These are phyloP conservation scores for Caenorhabditis virilis DNA, from an alignment of 2,888 invertebrate species.

Conservation along the genomic window DNA sequence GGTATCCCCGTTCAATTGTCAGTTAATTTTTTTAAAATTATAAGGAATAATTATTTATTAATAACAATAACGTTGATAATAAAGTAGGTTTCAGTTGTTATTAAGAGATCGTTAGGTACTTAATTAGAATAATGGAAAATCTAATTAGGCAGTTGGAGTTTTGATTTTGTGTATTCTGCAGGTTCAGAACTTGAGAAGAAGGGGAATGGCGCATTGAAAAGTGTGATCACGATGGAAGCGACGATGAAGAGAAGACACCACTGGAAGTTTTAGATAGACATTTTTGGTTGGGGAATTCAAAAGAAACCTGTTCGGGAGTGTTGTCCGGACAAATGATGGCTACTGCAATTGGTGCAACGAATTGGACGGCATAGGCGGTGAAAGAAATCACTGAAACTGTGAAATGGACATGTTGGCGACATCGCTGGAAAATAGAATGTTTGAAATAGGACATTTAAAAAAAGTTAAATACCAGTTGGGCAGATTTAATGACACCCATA, in stretches of 20 bases:
- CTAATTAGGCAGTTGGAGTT: too few species aligned
- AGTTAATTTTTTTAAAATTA: too few species aligned
- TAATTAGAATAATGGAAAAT: too few species aligned
- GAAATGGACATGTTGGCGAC: slow-evolving; percentile 31
- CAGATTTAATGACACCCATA: slow-evolving; percentile 40
- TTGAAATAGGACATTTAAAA: neutral
- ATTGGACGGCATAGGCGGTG: slow-evolving; percentile 12
- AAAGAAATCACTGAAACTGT: slow-evolving; percentile 23
- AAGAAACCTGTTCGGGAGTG: slow-evolving; percentile 25
- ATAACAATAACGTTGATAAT: too few species aligned
- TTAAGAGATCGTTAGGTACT: too few species aligned
- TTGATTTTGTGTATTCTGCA: neutral
- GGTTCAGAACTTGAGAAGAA: slow-evolving; percentile 4
- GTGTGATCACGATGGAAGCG: slow-evolving; percentile 4
- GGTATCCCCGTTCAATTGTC: too few species aligned
- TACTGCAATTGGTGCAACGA: slow-evolving; percentile 24
- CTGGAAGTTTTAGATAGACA: too few species aligned
- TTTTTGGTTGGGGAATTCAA: too few species aligned
- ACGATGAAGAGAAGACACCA: slow-evolving; percentile 26
- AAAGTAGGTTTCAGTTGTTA: too few species aligned
- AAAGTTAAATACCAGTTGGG: slow-evolving; percentile 25
- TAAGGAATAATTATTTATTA: too few species aligned
- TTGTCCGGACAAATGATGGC: slow-evolving; percentile 28
- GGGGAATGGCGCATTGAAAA: slow-evolving; percentile 21
- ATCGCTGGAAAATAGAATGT: slow-evolving; percentile 3